Base-by-base conservation (phyloP, 1,140 invertebrate genomes). In the Pogonomyrmex californicus region DNA sequence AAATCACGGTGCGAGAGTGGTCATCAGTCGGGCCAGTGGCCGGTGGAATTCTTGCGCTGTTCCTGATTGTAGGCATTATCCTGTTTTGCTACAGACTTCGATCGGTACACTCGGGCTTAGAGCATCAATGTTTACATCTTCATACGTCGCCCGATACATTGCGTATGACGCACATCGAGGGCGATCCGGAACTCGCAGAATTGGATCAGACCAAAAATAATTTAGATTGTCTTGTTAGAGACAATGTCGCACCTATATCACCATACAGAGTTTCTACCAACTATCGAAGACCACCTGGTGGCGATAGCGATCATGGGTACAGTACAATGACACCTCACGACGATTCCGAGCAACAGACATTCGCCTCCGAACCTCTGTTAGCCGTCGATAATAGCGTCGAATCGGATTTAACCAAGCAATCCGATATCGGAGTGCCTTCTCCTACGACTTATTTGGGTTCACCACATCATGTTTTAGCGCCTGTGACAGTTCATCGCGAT, bases 311-410 rank as follows among this genome's bases (percentile, higher is more conserved):
- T 95, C 98, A 99, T 93, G 98, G 98, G 2, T 99, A 99, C 93
- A 99, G 98, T 23, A 99, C 98, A 0, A 99, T 99, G 98, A 99
- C 98, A 0, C 98, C 98, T 0, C 98, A 98, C 90, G 98, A 98
- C 88, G 98, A 99, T 92, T 97, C 97, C 3, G 98, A 98, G 91
- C 97, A 97, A 87, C 96, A 97, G 65, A 97, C 97, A 9, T 97
- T 98, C 87, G 97, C 97, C 12, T 81, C 77, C 4, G 96, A 97
- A 89, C 96, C 96, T 1, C 83, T 96, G 7, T 90, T 96, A 6
- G 82, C 95, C 10, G 86, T 95, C 91, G 88, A 95, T 88, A 85
- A 94, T 93, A 94, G 95, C 95, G 90, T 92, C 91, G 88, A 95
- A 91, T 86, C 94, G 65, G 90, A 95, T 93, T 54, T 92, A 77